Evolutionary conservation across 1,140 invertebrate genomes (phyloP).

Genomic region (Choristoneura fumiferana): DNA sequence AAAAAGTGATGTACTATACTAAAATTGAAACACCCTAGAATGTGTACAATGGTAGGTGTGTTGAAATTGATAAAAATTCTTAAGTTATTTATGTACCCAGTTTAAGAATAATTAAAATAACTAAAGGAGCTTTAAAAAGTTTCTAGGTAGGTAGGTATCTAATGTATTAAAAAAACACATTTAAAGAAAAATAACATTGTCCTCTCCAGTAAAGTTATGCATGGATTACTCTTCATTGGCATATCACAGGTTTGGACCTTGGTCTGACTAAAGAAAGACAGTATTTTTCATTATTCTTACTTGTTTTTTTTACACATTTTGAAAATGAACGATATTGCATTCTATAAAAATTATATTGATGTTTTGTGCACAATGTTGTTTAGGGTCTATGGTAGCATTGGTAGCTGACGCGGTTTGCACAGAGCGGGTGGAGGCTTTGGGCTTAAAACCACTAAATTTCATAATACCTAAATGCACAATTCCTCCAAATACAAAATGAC

Average conservation of each 20-base stretch:
- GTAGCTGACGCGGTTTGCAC: too few relatives aligned
- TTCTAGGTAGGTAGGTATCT: constrained; percentile 22
- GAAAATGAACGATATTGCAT: neutral
- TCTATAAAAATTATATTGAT: constrained; percentile 4
- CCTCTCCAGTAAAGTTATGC: constrained; percentile 16
- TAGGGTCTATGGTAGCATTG: too few relatives aligned
- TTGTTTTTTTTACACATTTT: constrained; percentile 19
- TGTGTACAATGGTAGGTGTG: constrained; percentile 36
- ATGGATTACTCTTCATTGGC: constrained; percentile 24
- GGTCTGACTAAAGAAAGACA: constrained; percentile 54
- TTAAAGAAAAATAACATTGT: constrained; percentile 32
- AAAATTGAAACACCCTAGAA: constrained; percentile 41
- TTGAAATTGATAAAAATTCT: constrained; percentile 31
- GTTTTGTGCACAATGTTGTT: constrained; percentile 24
- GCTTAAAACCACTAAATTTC: too few relatives aligned
- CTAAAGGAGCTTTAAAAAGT: constrained; percentile 25
- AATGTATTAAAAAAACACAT: constrained; percentile 33
- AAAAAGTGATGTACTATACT: constrained; percentile 46
- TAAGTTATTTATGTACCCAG: constrained; percentile 35
- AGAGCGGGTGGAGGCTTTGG: too few relatives aligned
- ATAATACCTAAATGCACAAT: too few relatives aligned
- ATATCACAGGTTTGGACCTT: constrained; percentile 38
- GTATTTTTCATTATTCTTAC: constrained; percentile 45
- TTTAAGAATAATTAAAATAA: constrained; percentile 22
- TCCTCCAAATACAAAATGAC: too few relatives aligned